A percentile compares a stretch with the other conserved stretches of the same genome.
Evolutionary conservation across 2,113 vertebrate species (phyloP).

Genomic region (Irena cyanogastra): DNA sequence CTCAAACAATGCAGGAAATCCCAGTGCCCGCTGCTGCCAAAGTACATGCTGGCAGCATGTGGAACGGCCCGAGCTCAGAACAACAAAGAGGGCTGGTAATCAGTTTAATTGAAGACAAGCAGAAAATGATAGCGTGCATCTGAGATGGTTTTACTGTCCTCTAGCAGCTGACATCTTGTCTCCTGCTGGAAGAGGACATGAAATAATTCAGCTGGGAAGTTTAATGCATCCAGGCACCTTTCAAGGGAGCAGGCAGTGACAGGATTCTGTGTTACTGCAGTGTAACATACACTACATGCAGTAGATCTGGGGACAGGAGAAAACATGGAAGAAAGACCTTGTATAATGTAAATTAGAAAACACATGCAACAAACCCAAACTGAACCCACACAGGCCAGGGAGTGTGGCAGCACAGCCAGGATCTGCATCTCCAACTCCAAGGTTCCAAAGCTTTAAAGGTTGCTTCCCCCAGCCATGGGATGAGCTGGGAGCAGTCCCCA

Average conservation of each 20-base stretch:
- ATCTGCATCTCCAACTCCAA: background rate
- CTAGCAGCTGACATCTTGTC: background rate
- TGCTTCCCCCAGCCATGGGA: background rate
- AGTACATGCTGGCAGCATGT: background rate
- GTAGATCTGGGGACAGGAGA: fast-evolving
- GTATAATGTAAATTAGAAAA: background rate
- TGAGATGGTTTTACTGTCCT: background rate
- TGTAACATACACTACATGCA: fast-evolving
- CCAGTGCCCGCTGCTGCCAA: background rate
- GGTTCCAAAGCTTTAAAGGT: background rate
- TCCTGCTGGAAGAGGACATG: background rate
- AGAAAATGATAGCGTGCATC: background rate
- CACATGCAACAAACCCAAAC: fast-evolving
- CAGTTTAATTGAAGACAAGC: constrained; percentile 43
- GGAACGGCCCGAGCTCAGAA: background rate
- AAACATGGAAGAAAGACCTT: background rate
- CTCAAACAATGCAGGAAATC: constrained; percentile 39
- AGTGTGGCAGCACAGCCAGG: background rate
- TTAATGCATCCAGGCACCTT: background rate
- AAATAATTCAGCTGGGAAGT: background rate
- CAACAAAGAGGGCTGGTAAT: constrained; percentile 13
- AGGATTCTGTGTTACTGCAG: background rate
- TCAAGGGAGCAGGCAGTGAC: background rate
- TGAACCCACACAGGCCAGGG: background rate
- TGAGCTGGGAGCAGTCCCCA: background rate